Conservation (phyloP, 1,140 invertebrate species). For the Drosophila repleta region DNA sequence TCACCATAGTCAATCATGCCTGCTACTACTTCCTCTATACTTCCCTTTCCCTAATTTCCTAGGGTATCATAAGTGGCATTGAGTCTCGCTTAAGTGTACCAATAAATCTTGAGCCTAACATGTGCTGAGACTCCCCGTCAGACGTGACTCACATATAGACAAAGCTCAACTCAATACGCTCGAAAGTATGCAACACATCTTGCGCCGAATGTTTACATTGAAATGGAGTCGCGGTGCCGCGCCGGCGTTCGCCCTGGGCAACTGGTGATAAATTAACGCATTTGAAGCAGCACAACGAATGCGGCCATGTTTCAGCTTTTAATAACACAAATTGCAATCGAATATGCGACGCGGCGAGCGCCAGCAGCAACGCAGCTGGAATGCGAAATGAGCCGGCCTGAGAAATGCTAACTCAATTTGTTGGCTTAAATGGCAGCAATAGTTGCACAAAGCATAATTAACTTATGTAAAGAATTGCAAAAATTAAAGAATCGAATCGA, state of each 20-base stretch:
- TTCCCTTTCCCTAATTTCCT: background rate
- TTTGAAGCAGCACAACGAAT: conserved; percentile 29
- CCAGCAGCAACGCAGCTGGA: conserved; percentile 53
- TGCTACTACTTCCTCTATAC: background rate
- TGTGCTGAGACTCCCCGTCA: conserved; percentile 44
- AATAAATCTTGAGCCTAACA: conserved; percentile 59
- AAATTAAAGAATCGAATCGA: conserved; percentile 5
- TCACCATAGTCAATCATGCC: background rate
- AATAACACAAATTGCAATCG: conserved; percentile 80
- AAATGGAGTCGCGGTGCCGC: background rate
- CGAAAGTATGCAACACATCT: conserved; percentile 27
- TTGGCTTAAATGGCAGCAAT: conserved; percentile 12
- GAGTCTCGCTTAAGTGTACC: conserved; percentile 40
- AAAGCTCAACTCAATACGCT: conserved; percentile 3
- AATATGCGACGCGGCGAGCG: conserved; percentile 53
- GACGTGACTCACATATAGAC: conserved; percentile 56
- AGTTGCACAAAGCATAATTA: conserved; percentile 31
- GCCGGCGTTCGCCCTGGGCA: background rate
- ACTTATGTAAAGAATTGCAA: conserved; percentile 8
- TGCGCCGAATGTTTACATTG: conserved; percentile 11
- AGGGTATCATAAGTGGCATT: conserved; percentile 19
- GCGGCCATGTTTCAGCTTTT: conserved; percentile 62
- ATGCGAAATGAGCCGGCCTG: conserved; percentile 60
- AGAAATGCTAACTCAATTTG: conserved; percentile 62
- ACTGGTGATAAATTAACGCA: conserved; percentile 60